Evolutionary conservation across 2,888 invertebrate species (phyloP).

Genomic region (Melanchra persicariae): DNA sequence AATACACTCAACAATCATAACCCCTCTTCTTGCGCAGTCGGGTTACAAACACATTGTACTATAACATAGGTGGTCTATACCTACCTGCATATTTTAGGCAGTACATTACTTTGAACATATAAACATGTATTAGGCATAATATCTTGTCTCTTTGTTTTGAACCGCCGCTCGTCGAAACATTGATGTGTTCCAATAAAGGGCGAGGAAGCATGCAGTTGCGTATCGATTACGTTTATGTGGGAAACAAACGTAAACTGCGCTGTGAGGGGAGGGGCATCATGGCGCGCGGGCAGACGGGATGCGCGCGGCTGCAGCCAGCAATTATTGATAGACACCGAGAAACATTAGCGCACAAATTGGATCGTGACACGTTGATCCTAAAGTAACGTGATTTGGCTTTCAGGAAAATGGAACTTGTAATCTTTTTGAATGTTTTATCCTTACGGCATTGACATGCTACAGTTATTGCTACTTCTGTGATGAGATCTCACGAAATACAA

Average conservation of each 20-base stretch:
- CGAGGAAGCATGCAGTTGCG: conserved; percentile 23
- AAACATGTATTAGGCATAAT: no score
- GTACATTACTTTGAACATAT: no score
- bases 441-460: not conserved
- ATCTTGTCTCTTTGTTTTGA: no score
- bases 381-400: not conserved
- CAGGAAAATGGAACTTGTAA: not conserved
- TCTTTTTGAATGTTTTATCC: not conserved
- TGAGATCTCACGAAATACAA: not conserved
- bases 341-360: not conserved
- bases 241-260: not conserved
- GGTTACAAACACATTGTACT: no score
- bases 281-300: not conserved
- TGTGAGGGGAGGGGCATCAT: not conserved
- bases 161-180: not conserved
- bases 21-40: no score
- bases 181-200: not conserved
- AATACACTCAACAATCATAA: no score
- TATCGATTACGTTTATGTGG: conserved; percentile 13
- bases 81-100: no score
- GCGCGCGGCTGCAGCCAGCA: conserved; percentile 8
- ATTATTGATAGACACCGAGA: not conserved
- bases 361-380: not conserved
- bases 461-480: no score
- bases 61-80: no score